Evolutionary conservation across 2,113 vertebrate genomes (phyloP), one percentile per base, ranked within the genome.

Genomic region (Athene cunicularia): DNA sequence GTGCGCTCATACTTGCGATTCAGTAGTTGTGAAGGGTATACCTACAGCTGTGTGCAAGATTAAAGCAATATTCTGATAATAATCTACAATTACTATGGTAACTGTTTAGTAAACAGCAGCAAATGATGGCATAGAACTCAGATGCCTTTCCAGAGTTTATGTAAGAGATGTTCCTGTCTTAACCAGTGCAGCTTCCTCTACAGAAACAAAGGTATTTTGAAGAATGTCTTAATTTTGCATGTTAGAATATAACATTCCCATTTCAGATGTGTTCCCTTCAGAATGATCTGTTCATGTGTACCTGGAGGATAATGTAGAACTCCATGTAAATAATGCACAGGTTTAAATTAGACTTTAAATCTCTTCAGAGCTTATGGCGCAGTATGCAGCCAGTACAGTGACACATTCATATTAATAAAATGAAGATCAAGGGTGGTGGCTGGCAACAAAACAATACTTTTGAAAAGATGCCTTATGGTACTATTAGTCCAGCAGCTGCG

Each of bases 401-500:
- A 80, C 52, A 56, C 32, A 37, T 95, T 86, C 49, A 14, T 92
- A 41, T 72, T 80, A 80, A 33, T 72, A 43, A 77, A 80, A 95
- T 64, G 50, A 88, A 86, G 33, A 91, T 82, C 52, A 74, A 52
- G 35, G 32, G 32, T 32, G 6, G 82, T 95, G 88, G 75, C 95
- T 95, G 82, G 80, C 84, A 93, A 67, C 60, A 85, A 96, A 95
- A 82, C 75, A 66, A 5, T 53, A 81, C 56, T 74, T 94, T 86
- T 24, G 19, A 84, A 84, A 94, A 86, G 19, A 76, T 94, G 66
- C 93, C 62, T 96, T 94, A 87, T 35, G 88, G 86, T 96, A 88
- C 67, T 71, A 24, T 93, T 96, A 98, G 97, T 98, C 98, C 98
- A 98, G 98, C 98, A 98, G 98, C 98, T 97, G 95, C 73, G 94